Evolutionary conservation across 2,888 invertebrate genomes (phyloP).

Genomic region (Ophion slaviceki): DNA sequence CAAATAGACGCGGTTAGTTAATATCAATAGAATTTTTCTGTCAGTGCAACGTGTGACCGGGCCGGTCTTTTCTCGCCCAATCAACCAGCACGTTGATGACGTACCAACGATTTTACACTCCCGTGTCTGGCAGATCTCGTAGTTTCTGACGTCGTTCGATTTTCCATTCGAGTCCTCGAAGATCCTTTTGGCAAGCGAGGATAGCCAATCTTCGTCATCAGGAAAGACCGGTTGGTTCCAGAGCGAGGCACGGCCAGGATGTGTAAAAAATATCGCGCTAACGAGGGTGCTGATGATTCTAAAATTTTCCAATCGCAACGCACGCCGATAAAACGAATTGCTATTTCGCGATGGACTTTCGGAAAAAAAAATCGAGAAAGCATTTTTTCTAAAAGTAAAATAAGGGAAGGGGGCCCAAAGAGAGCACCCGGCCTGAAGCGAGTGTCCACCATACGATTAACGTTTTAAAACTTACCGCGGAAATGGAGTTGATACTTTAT

Average conservation of each 20-base stretch:
- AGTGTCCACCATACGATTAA: no score
- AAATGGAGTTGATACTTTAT: no score
- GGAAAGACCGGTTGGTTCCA: conserved; percentile 43
- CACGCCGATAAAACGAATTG: background rate
- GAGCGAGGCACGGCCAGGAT: conserved; percentile 10
- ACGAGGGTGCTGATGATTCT: conserved; percentile 4
- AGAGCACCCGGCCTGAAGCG: no score
- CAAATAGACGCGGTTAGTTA: no score
- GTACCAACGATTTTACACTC: conserved; percentile 63
- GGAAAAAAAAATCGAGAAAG: no score
- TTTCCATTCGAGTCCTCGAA: background rate
- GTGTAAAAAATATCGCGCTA: background rate
- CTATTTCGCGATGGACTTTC: background rate
- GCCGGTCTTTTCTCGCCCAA: no score
- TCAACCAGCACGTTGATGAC: conserved; percentile 11
- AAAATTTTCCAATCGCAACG: background rate
- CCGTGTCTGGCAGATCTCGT: conserved; percentile 56
- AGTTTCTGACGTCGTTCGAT: background rate
- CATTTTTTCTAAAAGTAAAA: no score
- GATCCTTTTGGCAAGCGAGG: background rate
- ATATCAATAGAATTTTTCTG: no score
- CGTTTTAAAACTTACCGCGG: no score
- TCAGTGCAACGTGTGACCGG: no score
- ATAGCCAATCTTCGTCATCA: conserved; percentile 42
- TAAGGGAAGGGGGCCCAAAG: no score